Percentiles rank a stretch among this genome's conserved stretches.
phyloP scores from a whole-genome alignment of 1,140 invertebrate genomes.

The Drosophila rufa region DNA sequence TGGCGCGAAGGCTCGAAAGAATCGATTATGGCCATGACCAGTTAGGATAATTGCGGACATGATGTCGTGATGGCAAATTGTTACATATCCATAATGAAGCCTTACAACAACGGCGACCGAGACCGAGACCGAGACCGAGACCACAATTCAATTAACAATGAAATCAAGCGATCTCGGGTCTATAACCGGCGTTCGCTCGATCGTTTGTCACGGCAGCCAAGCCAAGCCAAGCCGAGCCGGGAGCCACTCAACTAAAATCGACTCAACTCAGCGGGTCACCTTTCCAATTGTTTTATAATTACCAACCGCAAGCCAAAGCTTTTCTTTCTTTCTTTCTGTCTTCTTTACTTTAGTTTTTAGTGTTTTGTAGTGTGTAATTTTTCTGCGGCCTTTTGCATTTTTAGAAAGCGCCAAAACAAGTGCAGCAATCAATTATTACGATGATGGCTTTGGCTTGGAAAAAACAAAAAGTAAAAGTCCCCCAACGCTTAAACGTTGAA shows the following conservation, averaged over 20 bases:
- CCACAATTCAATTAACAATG: slow-evolving; percentile 51
- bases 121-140: background rate
- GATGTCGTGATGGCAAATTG: slow-evolving; percentile 25
- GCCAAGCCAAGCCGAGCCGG: background rate
- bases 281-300: slow-evolving; percentile 81
- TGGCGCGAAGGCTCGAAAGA: background rate
- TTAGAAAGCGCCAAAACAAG: slow-evolving; percentile 80
- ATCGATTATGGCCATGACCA: slow-evolving; percentile 27
- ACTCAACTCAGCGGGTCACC: slow-evolving; percentile 51
- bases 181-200: slow-evolving; percentile 24
- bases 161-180: slow-evolving; percentile 26
- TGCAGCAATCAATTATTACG: slow-evolving; percentile 80
- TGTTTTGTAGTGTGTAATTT: slow-evolving; percentile 13
- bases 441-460: slow-evolving; percentile 28
- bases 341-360: slow-evolving; percentile 13
- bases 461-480: slow-evolving; percentile 65
- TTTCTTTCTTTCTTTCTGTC: slow-evolving; percentile 24
- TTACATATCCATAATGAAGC: slow-evolving; percentile 50
- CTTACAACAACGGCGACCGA: slow-evolving; percentile 18
- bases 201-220: slow-evolving; percentile 40
- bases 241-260: slow-evolving; percentile 22
- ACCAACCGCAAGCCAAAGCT: slow-evolving; percentile 33
- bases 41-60: slow-evolving; percentile 38
- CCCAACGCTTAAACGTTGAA: background rate
- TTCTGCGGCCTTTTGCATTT: slow-evolving; percentile 42